Evolutionary conservation across 2,113 vertebrate genomes (phyloP).

Genomic region (Nerophis lumbriciformis): DNA sequence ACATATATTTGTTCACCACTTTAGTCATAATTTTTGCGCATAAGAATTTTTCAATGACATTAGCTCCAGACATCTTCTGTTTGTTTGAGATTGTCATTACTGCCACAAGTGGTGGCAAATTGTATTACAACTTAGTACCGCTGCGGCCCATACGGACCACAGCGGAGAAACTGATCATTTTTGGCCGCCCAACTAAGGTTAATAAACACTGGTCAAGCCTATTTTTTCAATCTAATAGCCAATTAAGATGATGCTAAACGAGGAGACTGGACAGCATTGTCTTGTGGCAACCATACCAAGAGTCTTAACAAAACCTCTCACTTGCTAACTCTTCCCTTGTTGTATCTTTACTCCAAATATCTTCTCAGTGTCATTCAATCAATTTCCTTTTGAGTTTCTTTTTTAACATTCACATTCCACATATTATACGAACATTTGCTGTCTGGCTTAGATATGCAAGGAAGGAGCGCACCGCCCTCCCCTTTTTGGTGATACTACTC

Average conservation of each 20-base stretch:
- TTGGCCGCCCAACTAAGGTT: too few relatives aligned
- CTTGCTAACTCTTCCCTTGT: not conserved
- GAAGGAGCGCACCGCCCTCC: not conserved
- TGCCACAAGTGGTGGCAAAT: too few relatives aligned
- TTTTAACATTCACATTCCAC: slow-evolving; percentile 22
- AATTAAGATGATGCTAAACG: slow-evolving; percentile 72
- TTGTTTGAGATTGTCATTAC: too few relatives aligned
- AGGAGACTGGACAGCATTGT: slow-evolving; percentile 68
- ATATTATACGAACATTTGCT: slow-evolving; percentile 38
- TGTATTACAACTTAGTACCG: too few relatives aligned
- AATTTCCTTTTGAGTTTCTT: slow-evolving; percentile 35
- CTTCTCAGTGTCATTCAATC: slow-evolving; percentile 32
- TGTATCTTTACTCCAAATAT: slow-evolving; percentile 10
- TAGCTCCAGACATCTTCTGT: too few relatives aligned
- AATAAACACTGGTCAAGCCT: slow-evolving; percentile 29
- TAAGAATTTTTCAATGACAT: too few relatives aligned
- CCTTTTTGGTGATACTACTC: slow-evolving; percentile 20
- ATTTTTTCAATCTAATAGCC: slow-evolving; percentile 74
- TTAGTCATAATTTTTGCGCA: too few relatives aligned
- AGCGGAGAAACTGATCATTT: too few relatives aligned
- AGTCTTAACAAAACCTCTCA: slow-evolving; percentile 45
- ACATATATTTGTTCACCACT: too few relatives aligned
- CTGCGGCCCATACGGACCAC: too few relatives aligned
- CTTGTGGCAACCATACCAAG: slow-evolving; percentile 60
- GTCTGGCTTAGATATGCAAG: slow-evolving; percentile 21